These are phyloP conservation scores for Tribolium freemani DNA, from an alignment of 2,888 invertebrate genomes.

Conservation along the genomic window DNA sequence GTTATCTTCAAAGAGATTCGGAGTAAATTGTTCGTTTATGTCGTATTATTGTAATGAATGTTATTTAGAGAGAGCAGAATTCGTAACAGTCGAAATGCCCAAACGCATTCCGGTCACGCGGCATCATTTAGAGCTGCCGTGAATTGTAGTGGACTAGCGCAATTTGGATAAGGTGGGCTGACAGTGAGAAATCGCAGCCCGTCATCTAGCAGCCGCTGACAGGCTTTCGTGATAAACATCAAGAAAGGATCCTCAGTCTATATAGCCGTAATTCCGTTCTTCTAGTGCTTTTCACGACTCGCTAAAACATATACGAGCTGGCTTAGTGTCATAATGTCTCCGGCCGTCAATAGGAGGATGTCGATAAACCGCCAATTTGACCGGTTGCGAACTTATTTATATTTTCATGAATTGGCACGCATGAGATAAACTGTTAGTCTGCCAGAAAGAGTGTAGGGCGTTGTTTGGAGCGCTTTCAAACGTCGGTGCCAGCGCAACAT, in stretches of 20 bases:
- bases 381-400: constrained; percentile 55
- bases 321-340: constrained; percentile 47
- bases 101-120: constrained; percentile 63
- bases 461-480: constrained; percentile 57
- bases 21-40: constrained; percentile 53
- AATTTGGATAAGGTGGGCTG: constrained; percentile 65
- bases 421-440: constrained; percentile 37
- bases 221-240: constrained; percentile 58
- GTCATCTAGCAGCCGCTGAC: constrained; percentile 64
- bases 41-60: constrained; percentile 54
- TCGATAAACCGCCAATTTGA: constrained; percentile 41
- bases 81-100: constrained; percentile 47
- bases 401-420: constrained; percentile 58
- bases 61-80: constrained; percentile 49
- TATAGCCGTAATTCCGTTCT: constrained; percentile 41
- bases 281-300: constrained; percentile 35
- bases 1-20: constrained; percentile 48
- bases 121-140: constrained; percentile 61
- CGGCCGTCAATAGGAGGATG: constrained; percentile 22
- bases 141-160: constrained; percentile 61
- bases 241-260: constrained; percentile 50
- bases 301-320: constrained; percentile 39
- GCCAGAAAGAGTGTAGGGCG: constrained; percentile 42
- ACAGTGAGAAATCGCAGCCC: constrained; percentile 65
- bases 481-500: constrained; percentile 59